phyloP scores from a whole-genome alignment of 2,797 vertebrate genomes.

The Myotis vivesi region DNA sequence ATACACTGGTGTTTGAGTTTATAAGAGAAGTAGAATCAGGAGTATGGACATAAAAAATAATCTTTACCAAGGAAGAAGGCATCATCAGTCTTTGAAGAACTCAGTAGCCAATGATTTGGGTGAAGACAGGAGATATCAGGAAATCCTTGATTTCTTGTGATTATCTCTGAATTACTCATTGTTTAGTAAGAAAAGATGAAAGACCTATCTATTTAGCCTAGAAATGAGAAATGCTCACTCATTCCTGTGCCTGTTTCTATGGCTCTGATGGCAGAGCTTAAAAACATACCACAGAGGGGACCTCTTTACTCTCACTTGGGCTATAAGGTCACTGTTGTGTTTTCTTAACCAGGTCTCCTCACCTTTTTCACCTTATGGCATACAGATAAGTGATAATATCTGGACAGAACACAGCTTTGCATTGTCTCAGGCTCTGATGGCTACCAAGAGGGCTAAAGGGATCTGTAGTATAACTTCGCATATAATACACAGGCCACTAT shows the following conservation, averaged over 20 bases:
- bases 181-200: conserved; percentile 59
- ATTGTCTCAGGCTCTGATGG: not conserved
- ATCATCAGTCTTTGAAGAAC: conserved; percentile 22
- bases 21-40: not conserved
- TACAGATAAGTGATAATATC: not conserved
- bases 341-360: not conserved
- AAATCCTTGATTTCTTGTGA: conserved; percentile 51
- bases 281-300: not conserved
- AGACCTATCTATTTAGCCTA: conserved; percentile 26
- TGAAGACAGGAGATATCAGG: not conserved
- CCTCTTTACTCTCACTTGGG: not conserved
- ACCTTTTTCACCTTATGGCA: not conserved
- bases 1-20: not conserved
- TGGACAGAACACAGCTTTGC: not conserved
- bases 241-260: not conserved
- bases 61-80: conserved; percentile 35
- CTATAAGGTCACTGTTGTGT: not conserved
- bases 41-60: conserved; percentile 2
- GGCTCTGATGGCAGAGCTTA: conserved; percentile 17
- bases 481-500: not conserved
- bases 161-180: conserved; percentile 52
- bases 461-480: not conserved
- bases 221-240: not conserved
- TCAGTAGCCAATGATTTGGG: not conserved
- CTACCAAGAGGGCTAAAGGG: not conserved